These are phyloP conservation scores for Bubo bubo DNA, from an alignment of 2,113 vertebrate genomes.

Conservation along the genomic window DNA sequence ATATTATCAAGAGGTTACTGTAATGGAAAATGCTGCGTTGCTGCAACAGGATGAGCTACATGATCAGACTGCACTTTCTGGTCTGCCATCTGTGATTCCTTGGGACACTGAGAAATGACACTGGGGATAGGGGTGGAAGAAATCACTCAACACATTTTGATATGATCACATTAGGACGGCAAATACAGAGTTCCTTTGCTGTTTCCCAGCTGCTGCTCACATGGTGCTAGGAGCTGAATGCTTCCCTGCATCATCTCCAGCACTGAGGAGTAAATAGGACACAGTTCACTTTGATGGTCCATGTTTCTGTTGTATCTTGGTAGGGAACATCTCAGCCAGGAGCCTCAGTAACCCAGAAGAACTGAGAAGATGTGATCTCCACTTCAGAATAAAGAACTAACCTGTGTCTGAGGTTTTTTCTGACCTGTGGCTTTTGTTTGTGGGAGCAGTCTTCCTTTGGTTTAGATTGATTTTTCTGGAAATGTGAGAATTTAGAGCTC, in stretches of 20 bases:
- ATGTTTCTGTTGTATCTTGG: background rate
- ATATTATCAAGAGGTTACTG: background rate
- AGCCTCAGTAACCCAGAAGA: background rate
- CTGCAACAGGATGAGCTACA: background rate
- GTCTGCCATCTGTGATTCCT: conserved; percentile 40
- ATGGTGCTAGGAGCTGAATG: background rate
- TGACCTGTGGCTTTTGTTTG: background rate
- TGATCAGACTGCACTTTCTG: background rate
- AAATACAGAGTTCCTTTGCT: background rate
- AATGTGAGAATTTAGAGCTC: background rate
- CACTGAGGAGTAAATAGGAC: conserved; percentile 10
- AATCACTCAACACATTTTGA: conserved; percentile 54
- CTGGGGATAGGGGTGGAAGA: conserved; percentile 34
- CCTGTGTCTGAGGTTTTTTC: background rate
- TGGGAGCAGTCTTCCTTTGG: background rate
- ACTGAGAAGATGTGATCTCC: background rate
- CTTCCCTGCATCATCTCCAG: background rate
- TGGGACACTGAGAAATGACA: background rate
- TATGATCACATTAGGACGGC: background rate
- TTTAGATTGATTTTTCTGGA: background rate
- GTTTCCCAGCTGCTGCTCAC: conserved; percentile 52
- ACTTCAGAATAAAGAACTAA: background rate
- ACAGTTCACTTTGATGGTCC: background rate
- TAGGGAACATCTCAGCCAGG: background rate
- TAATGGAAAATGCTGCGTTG: background rate